Percentiles rank a stretch among this genome's conserved stretches.
phyloP scores from a whole-genome alignment of 2,888 invertebrate genomes.

The Caenorhabditis plicata region DNA sequence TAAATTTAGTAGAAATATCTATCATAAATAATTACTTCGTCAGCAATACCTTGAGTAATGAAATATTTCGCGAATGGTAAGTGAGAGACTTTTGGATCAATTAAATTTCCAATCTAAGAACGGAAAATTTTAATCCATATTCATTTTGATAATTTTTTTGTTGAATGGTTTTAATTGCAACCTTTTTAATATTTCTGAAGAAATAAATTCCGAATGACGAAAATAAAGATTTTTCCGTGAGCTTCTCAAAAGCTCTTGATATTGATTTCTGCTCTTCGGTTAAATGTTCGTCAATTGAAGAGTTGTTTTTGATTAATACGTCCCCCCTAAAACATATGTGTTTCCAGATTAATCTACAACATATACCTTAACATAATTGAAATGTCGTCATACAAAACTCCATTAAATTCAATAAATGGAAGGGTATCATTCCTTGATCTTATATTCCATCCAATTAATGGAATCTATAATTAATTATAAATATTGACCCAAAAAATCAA shows the following conservation, averaged over 20 bases:
- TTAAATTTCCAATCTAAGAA: too few species aligned
- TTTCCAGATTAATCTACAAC: too few species aligned
- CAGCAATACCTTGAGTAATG: too few species aligned
- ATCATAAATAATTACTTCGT: too few species aligned
- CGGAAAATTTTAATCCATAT: too few species aligned
- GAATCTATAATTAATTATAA: conserved; percentile 11
- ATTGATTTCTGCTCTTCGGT: conserved; percentile 83
- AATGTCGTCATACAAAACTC: conserved; percentile 90
- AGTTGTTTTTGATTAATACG: background rate
- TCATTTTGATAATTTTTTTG: too few species aligned
- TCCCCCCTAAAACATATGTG: conserved; percentile 65
- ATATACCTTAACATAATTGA: too few species aligned
- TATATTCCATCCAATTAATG: conserved; percentile 6
- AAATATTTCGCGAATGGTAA: too few species aligned
- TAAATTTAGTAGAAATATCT: too few species aligned
- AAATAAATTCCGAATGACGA: conserved; percentile 68
- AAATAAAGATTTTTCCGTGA: conserved; percentile 89
- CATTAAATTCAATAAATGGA: conserved; percentile 90
- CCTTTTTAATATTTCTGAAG: conserved; percentile 41
- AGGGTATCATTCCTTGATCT: conserved; percentile 79
- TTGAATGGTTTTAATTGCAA: conserved; percentile 2
- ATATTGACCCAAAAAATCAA: background rate
- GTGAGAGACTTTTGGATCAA: too few species aligned
- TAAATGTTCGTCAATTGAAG: conserved; percentile 74
- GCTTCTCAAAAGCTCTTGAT: conserved; percentile 86